Base-by-base conservation (phyloP, 1,140 invertebrate species). In the Thaumetopoea pityocampa region DNA sequence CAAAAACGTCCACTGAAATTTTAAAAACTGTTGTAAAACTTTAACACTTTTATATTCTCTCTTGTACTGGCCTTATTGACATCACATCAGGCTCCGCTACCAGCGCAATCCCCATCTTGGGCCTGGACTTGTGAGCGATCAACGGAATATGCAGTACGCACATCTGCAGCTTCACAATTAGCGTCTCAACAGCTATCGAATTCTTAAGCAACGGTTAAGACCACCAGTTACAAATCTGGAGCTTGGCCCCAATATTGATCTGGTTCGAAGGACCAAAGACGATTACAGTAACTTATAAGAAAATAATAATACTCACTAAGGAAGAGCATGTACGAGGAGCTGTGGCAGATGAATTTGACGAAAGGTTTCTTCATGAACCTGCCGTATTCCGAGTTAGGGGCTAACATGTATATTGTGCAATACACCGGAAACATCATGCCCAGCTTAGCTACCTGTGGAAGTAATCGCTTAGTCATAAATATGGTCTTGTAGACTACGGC, bases 321-420 rank as follows among this genome's bases (percentile, higher is more conserved):
- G 79, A 97, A 97, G 51, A 94, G 90, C 47, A 93, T 92, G 72
- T 97, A 98, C 1, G 94, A 96, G 2, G 93, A 90, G 3, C 94
- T 96, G 67, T 97, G 94, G 62, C 91, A 93, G 52, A 98, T 95
- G 77, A 98, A 98, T 77, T 97, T 97, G 61, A 97, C 94, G 71
- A 97, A 97, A 0, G 96, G 96, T 64, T 96, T 96, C 71, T 93
- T 94, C 89, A 97, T 92, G 57, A 94, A 94, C 38, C 89, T 79
- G 9, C 93, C 95, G 66, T 93, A 91, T 43, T 91, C 87, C 0
- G 93, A 94, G 3, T 91, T 90, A 0, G 95, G 95, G 0, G 91
- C 88, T n/a, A 96, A 58, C 88, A 97, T 93, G 70, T 96, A 96
- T 26, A 93, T 91, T 7, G 92, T 84, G 60, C 93, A 92, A 68